Percentiles rank a stretch among this genome's conserved stretches.
Conservation (phyloP, 64 coral and sea anemone genomes). For the Montipora sp. region DNA sequence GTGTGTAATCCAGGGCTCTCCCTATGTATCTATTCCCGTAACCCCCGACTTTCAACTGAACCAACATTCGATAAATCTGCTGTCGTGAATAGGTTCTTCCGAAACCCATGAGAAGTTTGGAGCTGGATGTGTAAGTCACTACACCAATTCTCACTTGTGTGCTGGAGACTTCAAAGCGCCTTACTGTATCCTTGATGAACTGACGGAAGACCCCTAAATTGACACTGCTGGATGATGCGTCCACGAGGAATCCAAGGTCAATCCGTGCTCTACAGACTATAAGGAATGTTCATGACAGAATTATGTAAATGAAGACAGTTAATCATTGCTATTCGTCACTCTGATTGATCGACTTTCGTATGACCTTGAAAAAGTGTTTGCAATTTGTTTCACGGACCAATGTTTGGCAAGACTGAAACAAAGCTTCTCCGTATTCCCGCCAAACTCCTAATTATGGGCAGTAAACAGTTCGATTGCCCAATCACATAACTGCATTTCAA, state of each 20-base stretch:
- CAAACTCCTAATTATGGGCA: no score
- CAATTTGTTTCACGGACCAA: no score
- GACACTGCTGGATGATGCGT: slow-evolving; percentile 37
- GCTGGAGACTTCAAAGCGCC: slow-evolving; percentile 43
- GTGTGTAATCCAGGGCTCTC: slow-evolving; percentile 45
- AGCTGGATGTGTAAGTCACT: slow-evolving; percentile 34
- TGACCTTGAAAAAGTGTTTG: no score
- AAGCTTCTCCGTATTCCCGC: no score
- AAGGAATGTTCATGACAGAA: background rate
- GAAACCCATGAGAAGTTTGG: slow-evolving; percentile 4
- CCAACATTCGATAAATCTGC: background rate
- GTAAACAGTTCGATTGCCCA: no score
- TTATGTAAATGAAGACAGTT: background rate
- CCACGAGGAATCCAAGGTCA: slow-evolving; percentile 67
- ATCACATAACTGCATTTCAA: no score
- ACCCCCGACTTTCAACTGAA: background rate
- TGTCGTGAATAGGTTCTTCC: slow-evolving; percentile 3
- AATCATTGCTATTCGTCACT: no score
- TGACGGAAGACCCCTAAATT: background rate
- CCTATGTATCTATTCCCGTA: slow-evolving; percentile 33
- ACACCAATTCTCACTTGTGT: slow-evolving; percentile 37
- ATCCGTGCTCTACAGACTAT: slow-evolving; percentile 63
- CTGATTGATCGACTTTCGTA: no score
- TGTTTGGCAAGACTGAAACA: no score
- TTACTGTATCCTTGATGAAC: slow-evolving; percentile 32